phyloP scores from a whole-genome alignment of 2,888 invertebrate species.

The Clivina fossor region DNA sequence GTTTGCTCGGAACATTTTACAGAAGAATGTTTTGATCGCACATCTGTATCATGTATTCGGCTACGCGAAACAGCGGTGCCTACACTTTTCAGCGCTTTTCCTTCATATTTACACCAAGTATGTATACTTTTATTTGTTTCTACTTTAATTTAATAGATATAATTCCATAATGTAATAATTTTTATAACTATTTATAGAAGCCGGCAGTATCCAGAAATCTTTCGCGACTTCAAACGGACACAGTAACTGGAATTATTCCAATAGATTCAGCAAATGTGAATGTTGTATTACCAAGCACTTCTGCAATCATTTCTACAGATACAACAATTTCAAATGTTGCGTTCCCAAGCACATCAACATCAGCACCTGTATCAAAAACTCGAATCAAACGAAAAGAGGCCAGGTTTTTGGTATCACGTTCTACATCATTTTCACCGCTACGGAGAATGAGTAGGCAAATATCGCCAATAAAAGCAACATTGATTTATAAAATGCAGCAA shows the following conservation, averaged over 20 bases:
- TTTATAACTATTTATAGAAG: too few species aligned
- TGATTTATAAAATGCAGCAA: neutral
- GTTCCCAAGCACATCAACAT: neutral
- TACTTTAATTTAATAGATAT: neutral
- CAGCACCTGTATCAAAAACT: neutral
- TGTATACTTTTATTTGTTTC: conserved; percentile 11
- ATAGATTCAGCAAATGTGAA: too few species aligned
- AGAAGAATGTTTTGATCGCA: conserved; percentile 4
- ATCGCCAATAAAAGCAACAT: neutral
- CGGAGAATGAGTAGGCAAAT: neutral
- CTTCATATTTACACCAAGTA: conserved; percentile 1
- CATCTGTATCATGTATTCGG: neutral
- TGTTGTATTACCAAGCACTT: too few species aligned
- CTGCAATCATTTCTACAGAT: too few species aligned
- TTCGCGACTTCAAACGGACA: too few species aligned
- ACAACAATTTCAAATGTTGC: too few species aligned
- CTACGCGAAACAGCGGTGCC: conserved; percentile 1
- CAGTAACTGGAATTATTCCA: too few species aligned
- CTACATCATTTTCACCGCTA: conserved; percentile 1
- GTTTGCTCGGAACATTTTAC: conserved; percentile 9
- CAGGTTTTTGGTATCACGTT: neutral
- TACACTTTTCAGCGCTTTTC: neutral
- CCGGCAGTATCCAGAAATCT: too few species aligned
- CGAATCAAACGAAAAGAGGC: neutral
- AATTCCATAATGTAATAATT: too few species aligned